Evolutionary conservation across 2,797 vertebrate genomes (phyloP).

Genomic region (Florisuga fusca): DNA sequence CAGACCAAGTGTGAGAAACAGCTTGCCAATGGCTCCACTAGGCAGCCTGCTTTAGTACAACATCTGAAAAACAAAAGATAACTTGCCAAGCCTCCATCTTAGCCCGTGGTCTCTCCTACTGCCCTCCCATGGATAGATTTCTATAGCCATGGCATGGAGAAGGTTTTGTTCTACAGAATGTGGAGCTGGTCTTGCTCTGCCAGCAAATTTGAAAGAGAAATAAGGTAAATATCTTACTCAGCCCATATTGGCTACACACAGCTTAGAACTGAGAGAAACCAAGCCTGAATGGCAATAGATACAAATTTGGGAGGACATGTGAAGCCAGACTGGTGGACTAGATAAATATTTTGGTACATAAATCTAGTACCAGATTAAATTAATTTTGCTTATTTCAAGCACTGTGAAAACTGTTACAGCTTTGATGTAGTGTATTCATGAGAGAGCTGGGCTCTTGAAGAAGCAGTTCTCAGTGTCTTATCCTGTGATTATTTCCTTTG

Average conservation of each 20-base stretch:
- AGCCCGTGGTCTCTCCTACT: neutral
- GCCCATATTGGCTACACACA: neutral
- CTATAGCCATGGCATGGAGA: neutral
- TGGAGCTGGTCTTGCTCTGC: neutral
- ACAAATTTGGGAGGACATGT: fast-evolving
- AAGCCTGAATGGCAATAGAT: neutral
- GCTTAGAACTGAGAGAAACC: neutral
- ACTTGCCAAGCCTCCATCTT: neutral
- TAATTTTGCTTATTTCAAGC: neutral
- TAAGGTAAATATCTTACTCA: neutral
- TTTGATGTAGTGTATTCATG: neutral
- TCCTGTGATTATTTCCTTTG: neutral
- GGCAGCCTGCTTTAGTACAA: neutral
- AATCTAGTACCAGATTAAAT: neutral
- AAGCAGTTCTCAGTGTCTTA: neutral
- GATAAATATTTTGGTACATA: neutral
- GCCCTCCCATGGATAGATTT: neutral
- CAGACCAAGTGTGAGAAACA: neutral
- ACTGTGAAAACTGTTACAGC: neutral
- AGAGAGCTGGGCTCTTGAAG: neutral
- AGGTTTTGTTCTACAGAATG: neutral
- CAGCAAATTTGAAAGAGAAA: neutral
- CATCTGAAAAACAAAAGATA: conserved; percentile 12
- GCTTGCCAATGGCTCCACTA: conserved; percentile 21
- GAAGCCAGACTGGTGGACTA: neutral